Evolutionary conservation across 2,888 invertebrate species (phyloP), one percentile per base, ranked within the genome.

Genomic region (Strigamia maritima): DNA sequence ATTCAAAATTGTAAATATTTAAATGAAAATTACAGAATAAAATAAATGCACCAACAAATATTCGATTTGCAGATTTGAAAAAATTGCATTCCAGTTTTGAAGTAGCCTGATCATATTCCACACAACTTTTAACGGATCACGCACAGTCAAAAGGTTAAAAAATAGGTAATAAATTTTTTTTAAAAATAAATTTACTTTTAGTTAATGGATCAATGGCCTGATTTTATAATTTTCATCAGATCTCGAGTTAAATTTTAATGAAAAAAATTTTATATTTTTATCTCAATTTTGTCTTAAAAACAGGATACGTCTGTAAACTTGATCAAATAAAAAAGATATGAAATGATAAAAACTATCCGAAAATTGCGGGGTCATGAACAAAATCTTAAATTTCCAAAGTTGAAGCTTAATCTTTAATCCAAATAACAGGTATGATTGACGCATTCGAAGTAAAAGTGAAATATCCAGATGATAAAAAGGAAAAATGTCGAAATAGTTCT

Each of bases 131-230:
- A 24, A 28, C 70, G 70, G 70, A 70, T 70, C 70, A 70, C 70
- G 70, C 70, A 26, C 70, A n/a, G 70, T 70, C 70, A 70, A 70
- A 70, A 70, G 70, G 70, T 70, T 26, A 70, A 4, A 28, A 70
- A 70, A 70, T 70, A 22, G 60, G n/a, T 24, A 16, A 22, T 60
- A 60, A 24, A 60, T 60, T 60, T 12, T 1, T 22, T n/a, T 19
- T 12, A 60, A 22, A 60, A 70, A 28, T 14, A 6, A 10, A n/a
- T 22, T 19, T 26, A 1, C 12, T 12, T 70, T 28, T 26, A 3
- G 70, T 28, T 70, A 26, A 70, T 70, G 70, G 28, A 70, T 70
- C 70, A 70, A 70, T 70, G 70, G 14, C 70, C 70, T 70, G 24
- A 24, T 70, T 26, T 70, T 35, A 35, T 35, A 35, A 35, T 35